These are phyloP conservation scores for Neotragus moschatus DNA, from an alignment of 2,113 vertebrate genomes.

Conservation along the genomic window DNA sequence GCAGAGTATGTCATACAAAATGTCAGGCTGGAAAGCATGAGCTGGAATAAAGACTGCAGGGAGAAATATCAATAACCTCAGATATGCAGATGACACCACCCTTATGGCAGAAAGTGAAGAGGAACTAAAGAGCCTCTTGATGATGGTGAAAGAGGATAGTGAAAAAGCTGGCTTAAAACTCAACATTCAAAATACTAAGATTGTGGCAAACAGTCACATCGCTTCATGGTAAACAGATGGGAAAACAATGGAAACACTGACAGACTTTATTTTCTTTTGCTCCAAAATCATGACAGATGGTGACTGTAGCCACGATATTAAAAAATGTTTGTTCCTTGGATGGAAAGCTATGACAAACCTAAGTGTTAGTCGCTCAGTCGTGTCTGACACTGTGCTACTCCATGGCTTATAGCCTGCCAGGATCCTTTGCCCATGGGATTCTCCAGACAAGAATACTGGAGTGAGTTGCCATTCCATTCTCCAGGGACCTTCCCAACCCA, in stretches of 20 bases:
- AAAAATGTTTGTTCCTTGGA: neutral
- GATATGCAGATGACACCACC: neutral
- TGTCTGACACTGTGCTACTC: neutral
- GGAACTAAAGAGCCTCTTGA: neutral
- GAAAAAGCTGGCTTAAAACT: neutral
- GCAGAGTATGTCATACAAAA: neutral
- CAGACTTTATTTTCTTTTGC: neutral
- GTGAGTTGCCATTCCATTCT: neutral
- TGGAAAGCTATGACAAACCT: neutral
- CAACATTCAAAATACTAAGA: neutral
- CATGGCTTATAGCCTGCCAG: neutral
- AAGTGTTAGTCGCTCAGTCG: neutral
- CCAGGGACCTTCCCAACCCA: neutral
- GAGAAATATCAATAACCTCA: neutral
- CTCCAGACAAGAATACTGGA: neutral
- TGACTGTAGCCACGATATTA: neutral
- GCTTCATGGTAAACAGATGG: neutral
- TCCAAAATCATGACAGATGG: neutral
- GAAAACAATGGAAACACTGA: neutral
- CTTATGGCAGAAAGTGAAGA: neutral
- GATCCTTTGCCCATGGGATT: neutral
- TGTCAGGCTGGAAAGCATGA: neutral
- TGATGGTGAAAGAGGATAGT: neutral
- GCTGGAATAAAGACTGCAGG: neutral
- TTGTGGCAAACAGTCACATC: neutral